Percentiles rank a stretch among this genome's conserved stretches.
These are phyloP conservation scores for Trematocara nigrifrons DNA, from an alignment of 2,113 vertebrate genomes.

Conservation along the genomic window DNA sequence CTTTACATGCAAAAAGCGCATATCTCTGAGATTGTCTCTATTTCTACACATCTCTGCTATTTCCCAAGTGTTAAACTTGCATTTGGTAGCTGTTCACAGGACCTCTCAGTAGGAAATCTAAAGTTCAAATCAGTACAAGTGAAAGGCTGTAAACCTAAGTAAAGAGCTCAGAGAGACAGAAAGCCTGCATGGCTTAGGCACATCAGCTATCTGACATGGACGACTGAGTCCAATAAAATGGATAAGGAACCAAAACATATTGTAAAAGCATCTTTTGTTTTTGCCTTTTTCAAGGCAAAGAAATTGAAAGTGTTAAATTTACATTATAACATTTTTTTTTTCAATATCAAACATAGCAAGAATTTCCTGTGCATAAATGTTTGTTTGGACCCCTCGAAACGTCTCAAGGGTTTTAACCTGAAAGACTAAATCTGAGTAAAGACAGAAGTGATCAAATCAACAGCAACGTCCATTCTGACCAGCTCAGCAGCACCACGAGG, in stretches of 20 bases:
- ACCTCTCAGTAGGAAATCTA: background rate
- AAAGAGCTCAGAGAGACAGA: background rate
- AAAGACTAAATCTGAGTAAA: background rate
- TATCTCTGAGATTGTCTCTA: background rate
- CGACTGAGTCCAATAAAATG: too few relatives aligned
- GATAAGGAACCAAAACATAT: too few relatives aligned
- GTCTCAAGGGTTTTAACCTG: background rate
- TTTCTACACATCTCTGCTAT: background rate
- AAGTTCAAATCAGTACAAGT: background rate
- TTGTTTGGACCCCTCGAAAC: background rate
- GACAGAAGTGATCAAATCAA: background rate
- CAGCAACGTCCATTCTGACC: background rate
- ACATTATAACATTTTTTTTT: background rate
- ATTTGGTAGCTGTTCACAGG: background rate
- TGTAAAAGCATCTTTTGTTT: too few relatives aligned
- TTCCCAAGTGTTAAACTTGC: background rate
- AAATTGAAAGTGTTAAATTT: background rate
- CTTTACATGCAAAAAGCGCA: background rate
- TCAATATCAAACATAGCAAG: background rate
- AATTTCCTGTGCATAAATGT: background rate
- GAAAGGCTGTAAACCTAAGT: background rate
- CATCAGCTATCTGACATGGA: too few relatives aligned
- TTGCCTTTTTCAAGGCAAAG: background rate
- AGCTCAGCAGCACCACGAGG: background rate
- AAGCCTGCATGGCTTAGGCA: background rate